phyloP scores from a whole-genome alignment of 2,888 invertebrate genomes.

The Melanophora roralis region DNA sequence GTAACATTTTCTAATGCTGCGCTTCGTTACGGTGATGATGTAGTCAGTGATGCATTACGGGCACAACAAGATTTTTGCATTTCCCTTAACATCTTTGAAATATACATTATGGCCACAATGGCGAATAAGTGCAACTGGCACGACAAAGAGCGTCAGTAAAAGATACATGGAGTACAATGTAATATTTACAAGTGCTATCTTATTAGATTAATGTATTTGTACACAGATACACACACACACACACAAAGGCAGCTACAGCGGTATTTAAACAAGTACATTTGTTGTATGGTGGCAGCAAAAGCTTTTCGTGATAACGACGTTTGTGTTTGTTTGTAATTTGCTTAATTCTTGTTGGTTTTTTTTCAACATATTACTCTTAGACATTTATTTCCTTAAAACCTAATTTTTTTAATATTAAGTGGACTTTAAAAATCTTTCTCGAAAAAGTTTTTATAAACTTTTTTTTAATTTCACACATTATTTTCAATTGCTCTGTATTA shows the following conservation, averaged over 20 bases:
- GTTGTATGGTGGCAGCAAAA: slow-evolving; percentile 19
- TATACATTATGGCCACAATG: slow-evolving; percentile 40
- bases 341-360: neutral
- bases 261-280: too few relatives aligned
- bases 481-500: too few relatives aligned
- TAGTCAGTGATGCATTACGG: slow-evolving; percentile 55
- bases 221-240: neutral
- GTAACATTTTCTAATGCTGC: slow-evolving; percentile 51
- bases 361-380: slow-evolving; percentile 4
- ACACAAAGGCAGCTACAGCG: neutral
- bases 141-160: slow-evolving; percentile 14
- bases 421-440: neutral
- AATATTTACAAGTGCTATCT: slow-evolving; percentile 40
- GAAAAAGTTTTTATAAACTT: neutral
- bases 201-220: slow-evolving; percentile 44
- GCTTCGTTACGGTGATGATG: slow-evolving; percentile 60
- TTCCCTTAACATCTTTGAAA: slow-evolving; percentile 49
- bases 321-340: neutral
- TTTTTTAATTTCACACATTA: too few relatives aligned
- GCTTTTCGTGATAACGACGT: neutral
- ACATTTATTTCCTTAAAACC: slow-evolving; percentile 43
- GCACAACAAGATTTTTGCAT: slow-evolving; percentile 62
- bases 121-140: neutral
- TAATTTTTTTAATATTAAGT: slow-evolving; percentile 23
- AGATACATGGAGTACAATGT: slow-evolving; percentile 22